These are phyloP conservation scores for Ditylenchus weischeri DNA, from an alignment of 2,888 invertebrate genomes.

Conservation along the genomic window DNA sequence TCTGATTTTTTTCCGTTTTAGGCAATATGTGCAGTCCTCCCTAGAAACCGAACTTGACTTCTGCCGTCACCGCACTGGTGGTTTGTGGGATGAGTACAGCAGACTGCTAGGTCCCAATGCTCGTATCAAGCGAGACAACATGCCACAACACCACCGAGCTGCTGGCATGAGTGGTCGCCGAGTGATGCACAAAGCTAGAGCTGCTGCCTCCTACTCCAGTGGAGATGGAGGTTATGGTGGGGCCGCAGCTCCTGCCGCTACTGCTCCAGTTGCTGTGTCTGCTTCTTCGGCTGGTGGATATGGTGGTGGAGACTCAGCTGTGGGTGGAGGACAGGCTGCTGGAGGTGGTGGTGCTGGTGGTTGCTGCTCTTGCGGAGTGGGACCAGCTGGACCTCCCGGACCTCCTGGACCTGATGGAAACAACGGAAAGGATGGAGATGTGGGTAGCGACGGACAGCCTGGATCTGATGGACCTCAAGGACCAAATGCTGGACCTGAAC, in stretches of 20 bases:
- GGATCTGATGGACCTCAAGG: constrained; percentile 42
- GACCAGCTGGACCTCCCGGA: constrained; percentile 41
- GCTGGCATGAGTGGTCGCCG: constrained; percentile 22
- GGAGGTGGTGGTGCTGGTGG: constrained; percentile 10
- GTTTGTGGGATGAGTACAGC: constrained; percentile 49
- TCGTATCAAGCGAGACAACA: constrained; percentile 38
- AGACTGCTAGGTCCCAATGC: constrained; percentile 37
- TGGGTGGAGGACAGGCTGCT: constrained; percentile 6
- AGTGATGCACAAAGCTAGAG: constrained; percentile 35
- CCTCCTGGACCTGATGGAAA: constrained; percentile 46
- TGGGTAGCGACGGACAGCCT: constrained; percentile 48
- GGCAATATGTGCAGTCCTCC: constrained; percentile 50
- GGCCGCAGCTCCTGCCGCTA: neutral
- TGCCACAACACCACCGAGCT: constrained; percentile 30
- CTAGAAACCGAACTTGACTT: constrained; percentile 50
- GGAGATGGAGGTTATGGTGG: constrained; percentile 20
- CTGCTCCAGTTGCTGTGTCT: constrained; percentile 8
- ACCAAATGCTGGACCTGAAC: constrained; percentile 36
- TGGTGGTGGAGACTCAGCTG: constrained; percentile 1
- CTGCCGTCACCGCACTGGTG: constrained; percentile 50
- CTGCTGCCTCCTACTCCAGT: constrained; percentile 34
- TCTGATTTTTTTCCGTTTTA: too few species aligned
- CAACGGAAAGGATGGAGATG: constrained; percentile 47
- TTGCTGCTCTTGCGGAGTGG: constrained; percentile 47
- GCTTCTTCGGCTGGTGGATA: neutral